Evolutionary conservation across 2,797 vertebrate species (phyloP), one percentile per base, ranked within the genome.

Genomic region (Diceros bicornis): DNA sequence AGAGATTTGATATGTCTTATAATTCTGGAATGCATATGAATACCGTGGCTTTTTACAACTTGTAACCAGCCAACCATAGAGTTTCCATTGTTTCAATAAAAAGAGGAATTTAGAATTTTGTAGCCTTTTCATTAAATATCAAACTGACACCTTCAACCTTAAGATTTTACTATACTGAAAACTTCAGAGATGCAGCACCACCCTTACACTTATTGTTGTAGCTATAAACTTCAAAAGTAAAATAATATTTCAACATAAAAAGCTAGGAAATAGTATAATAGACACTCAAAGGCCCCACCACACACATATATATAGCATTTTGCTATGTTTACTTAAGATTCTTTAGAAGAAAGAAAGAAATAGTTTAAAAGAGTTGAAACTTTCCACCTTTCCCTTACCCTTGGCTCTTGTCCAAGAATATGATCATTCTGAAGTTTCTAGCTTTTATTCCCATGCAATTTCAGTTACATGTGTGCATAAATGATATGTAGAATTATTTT

Each of bases 211-310:
- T 84, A 8, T n/a, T 61, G 10, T 32, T 87, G 37, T 16, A 20
- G 29, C 41, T n/a, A 25, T 84, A 75, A 64, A 64, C 75, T 92
- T 92, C n/a, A 74, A 83, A 37, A 74, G 29, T 84, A 47, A 92
- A 74, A 74, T 32, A 72, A 57, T 74, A 50, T 74, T 92, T 81
- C 8, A 61, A 74, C 12, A 41, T 32, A 18, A 74, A 74, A 84
- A 74, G 20, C 18, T 59, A 47, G n/a, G 64, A 81, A 34, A n/a
- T 71, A 81, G 14, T 91, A 27, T 59, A 85, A 52, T 18, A 27
- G 47, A 68, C 13, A 79, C 37, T 55, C 34, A 68, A 79, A 79
- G 44, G 32, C 18, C 47, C 29, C 23, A 82, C 18, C 41, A 82
- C 17, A 44, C 21, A 68, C 32, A 23, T 12, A 34, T 20, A 21